phyloP scores from a whole-genome alignment of 2,113 vertebrate genomes.

The Cyphotilapia sp. region DNA sequence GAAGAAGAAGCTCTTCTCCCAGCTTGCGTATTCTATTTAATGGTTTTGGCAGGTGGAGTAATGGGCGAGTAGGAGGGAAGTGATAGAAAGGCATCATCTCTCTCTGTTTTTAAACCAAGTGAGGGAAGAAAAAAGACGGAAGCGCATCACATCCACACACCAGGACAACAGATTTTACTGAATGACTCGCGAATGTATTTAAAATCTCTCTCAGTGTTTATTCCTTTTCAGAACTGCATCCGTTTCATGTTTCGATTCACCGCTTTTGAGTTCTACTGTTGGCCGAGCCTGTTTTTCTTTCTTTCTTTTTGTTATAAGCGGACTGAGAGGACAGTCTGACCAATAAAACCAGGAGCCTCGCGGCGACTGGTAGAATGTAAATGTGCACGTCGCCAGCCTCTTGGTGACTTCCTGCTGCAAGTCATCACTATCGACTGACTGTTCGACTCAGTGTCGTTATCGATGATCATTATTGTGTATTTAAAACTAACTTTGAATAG shows the following conservation, averaged over 20 bases:
- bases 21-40: slow-evolving; percentile 7
- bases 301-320: not conserved
- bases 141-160: not conserved
- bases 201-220: slow-evolving; percentile 3
- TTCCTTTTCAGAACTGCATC: slow-evolving; percentile 5
- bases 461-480: slow-evolving; percentile 29
- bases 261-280: slow-evolving; percentile 24
- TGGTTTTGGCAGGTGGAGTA: slow-evolving; percentile 43
- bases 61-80: slow-evolving; percentile 26
- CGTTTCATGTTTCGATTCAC: not conserved
- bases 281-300: not conserved
- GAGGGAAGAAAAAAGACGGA: not conserved
- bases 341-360: slow-evolving; percentile 6
- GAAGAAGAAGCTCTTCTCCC: slow-evolving; percentile 7
- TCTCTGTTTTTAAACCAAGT: slow-evolving; percentile 6
- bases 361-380: slow-evolving; percentile 44
- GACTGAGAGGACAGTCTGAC: slow-evolving; percentile 11
- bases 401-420: slow-evolving; percentile 44
- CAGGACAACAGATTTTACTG: slow-evolving; percentile 18
- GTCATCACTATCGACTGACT: slow-evolving; percentile 40
- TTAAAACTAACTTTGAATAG: slow-evolving; percentile 38
- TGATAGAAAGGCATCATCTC: slow-evolving; percentile 23
- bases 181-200: slow-evolving; percentile 54
- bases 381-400: slow-evolving; percentile 16
- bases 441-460: slow-evolving; percentile 24